Evolutionary conservation across 2,113 vertebrate genomes (phyloP).

Genomic region (Myiagra hebetior): DNA sequence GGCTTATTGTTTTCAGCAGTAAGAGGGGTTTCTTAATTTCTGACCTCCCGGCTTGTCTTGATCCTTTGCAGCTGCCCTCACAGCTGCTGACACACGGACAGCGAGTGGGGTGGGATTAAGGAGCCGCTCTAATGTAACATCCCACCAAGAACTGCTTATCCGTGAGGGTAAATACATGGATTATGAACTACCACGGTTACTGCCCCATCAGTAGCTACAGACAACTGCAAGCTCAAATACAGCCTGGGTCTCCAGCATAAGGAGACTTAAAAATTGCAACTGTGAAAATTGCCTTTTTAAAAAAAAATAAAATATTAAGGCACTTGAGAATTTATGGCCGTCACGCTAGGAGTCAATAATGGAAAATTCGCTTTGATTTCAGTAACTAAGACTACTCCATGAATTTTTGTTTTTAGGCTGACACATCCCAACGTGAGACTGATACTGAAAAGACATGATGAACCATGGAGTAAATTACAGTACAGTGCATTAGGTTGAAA

Average conservation of each 20-base stretch:
- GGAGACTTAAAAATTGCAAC: neutral
- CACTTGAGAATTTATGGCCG: neutral
- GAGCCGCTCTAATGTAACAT: neutral
- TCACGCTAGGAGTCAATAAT: neutral
- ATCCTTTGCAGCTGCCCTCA: neutral
- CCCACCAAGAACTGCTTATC: neutral
- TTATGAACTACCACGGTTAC: neutral
- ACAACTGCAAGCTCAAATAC: neutral
- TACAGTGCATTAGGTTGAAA: neutral
- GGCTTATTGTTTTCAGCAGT: neutral
- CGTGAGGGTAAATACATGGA: neutral
- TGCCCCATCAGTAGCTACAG: accelerated
- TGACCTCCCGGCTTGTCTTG: neutral
- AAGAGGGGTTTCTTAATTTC: neutral
- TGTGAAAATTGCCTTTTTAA: neutral
- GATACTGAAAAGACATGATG: neutral
- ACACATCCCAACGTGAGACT: neutral
- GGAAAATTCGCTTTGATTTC: neutral
- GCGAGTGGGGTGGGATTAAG: accelerated
- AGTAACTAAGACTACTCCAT: neutral
- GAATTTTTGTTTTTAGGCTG: neutral
- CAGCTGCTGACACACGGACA: accelerated
- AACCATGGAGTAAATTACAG: neutral
- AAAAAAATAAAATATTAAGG: neutral
- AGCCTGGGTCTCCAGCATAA: accelerated